These are phyloP conservation scores for Zaprionus capensis DNA, from an alignment of 1,140 invertebrate species.

Conservation along the genomic window DNA sequence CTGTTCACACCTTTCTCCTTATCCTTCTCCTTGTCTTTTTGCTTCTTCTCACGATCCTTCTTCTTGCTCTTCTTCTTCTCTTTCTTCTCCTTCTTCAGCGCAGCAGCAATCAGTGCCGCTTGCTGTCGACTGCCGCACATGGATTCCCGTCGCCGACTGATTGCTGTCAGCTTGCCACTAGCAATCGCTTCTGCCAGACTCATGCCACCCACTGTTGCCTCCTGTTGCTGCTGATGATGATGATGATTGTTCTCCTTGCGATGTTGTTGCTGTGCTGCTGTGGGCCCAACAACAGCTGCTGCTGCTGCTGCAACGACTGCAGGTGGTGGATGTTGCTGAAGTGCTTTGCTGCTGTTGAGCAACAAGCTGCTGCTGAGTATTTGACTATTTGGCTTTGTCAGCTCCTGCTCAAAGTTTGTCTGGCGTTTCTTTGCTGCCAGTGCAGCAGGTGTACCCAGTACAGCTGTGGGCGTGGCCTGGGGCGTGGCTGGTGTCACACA, in stretches of 20 bases:
- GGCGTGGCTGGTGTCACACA: slow-evolving; percentile 46
- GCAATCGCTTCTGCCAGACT: slow-evolving; percentile 67
- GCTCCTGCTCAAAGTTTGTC: slow-evolving; percentile 78
- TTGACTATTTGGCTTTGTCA: slow-evolving; percentile 74
- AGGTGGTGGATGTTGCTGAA: slow-evolving; percentile 28
- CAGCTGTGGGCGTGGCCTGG: not conserved
- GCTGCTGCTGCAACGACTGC: slow-evolving; percentile 15
- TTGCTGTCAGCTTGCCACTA: slow-evolving; percentile 60
- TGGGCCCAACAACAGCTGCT: slow-evolving; percentile 7
- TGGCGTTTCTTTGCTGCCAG: slow-evolving; percentile 62
- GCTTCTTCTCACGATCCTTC: slow-evolving; percentile 73
- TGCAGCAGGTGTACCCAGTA: slow-evolving; percentile 4
- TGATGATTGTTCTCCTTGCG: slow-evolving; percentile 74
- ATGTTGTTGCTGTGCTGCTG: slow-evolving; percentile 59
- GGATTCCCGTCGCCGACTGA: slow-evolving; percentile 59
- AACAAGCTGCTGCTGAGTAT: slow-evolving; percentile 73
- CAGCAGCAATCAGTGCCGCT: slow-evolving; percentile 59
- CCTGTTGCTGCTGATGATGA: slow-evolving; percentile 49
- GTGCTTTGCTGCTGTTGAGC: slow-evolving; percentile 64
- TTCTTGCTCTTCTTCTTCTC: slow-evolving; percentile 73
- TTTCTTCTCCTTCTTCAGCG: slow-evolving; percentile 67
- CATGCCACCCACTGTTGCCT: slow-evolving; percentile 36
- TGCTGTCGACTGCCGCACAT: slow-evolving; percentile 71
- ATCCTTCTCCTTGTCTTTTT: slow-evolving; percentile 57
- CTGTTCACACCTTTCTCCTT: slow-evolving; percentile 32